Evolutionary conservation across 1,140 invertebrate genomes (phyloP), one percentile per base, ranked within the genome.

Genomic region (Caligus rogercresseyi): DNA sequence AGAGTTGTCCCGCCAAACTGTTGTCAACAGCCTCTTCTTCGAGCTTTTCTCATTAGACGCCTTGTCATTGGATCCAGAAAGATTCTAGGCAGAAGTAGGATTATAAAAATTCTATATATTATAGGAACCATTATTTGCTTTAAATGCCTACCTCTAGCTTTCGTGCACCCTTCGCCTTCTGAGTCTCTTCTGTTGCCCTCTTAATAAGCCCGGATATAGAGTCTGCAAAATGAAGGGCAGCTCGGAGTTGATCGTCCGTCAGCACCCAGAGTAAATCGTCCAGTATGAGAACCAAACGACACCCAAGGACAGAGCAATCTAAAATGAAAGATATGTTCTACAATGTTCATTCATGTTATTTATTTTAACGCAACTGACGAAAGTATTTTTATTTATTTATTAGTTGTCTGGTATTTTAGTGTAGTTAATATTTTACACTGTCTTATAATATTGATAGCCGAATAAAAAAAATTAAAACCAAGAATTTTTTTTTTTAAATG

Each of bases 221-320:
- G 69, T 92, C 87, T 15, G 89, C 81, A 74, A 96, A 98, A 69
- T 90, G 83, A 16, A 97, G 78, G 25, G 92, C 93, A 25, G 94
- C 93, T 68, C 94, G 86, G 15, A 97, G 74, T 74, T 98, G 95
- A 0, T 91, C 89, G 74, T 97, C 90, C 1, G 94, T 98, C 53
- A 97, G 74, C 23, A 95, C 91, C 94, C 95, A 99, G n/a, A 97
- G 76, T 25, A 98, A 76, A 72, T 98, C 93, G 75, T 98, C 92
- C 54, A 98, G 79, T 67, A 96, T 86, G 19, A 98, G 78, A 58
- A 91, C 85, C 53, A 99, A 75, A 54, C 90, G 81, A 52, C 91
- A 95, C 4, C 89, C 87, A 67, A 98, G 78, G 25, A 98, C 82
- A 67, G 87, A 85, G 73, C 89, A 96, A 75, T 98, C 95, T 92